phyloP scores from a whole-genome alignment of 2,888 invertebrate species.

The Blastobasis lacticolella region DNA sequence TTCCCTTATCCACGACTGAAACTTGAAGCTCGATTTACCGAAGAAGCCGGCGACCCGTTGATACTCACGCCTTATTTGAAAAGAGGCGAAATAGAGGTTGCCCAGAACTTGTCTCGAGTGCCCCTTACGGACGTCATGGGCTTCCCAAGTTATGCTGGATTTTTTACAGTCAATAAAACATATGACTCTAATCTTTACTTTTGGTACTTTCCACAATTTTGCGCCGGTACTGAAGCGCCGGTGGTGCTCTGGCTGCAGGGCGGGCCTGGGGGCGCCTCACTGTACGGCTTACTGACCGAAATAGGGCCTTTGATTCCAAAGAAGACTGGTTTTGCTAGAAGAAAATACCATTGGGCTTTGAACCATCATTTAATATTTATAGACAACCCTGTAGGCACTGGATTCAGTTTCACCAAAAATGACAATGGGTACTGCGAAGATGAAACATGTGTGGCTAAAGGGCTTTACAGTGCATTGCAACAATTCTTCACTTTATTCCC shows the following conservation, averaged over 20 bases:
- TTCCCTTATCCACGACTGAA: conserved; percentile 50
- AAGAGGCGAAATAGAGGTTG: conserved; percentile 60
- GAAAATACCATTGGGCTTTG: conserved; percentile 74
- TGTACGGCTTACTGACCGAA: conserved; percentile 74
- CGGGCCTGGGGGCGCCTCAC: conserved; percentile 71
- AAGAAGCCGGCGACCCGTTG: conserved; percentile 55
- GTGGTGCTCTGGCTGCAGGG: conserved; percentile 75
- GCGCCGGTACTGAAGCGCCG: conserved; percentile 50
- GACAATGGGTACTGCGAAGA: conserved; percentile 69
- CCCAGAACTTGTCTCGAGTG: conserved; percentile 52
- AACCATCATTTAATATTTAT: conserved; percentile 76
- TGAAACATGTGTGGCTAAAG: conserved; percentile 70
- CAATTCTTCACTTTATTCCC: conserved; percentile 78
- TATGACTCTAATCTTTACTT: conserved; percentile 76
- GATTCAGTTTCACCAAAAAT: conserved; percentile 76
- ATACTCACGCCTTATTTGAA: conserved; percentile 75
- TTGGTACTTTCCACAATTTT: conserved; percentile 77
- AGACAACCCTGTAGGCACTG: conserved; percentile 78
- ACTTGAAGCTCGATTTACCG: conserved; percentile 24
- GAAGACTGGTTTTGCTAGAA: conserved; percentile 38
- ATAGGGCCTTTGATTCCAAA: conserved; percentile 73
- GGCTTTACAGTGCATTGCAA: conserved; percentile 62
- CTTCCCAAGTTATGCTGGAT: conserved; percentile 74
- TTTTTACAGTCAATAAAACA: conserved; percentile 74
- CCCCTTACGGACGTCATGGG: conserved; percentile 44